Conservation (phyloP, 1,140 invertebrate genomes). For the Brachionus paranguensis region DNA sequence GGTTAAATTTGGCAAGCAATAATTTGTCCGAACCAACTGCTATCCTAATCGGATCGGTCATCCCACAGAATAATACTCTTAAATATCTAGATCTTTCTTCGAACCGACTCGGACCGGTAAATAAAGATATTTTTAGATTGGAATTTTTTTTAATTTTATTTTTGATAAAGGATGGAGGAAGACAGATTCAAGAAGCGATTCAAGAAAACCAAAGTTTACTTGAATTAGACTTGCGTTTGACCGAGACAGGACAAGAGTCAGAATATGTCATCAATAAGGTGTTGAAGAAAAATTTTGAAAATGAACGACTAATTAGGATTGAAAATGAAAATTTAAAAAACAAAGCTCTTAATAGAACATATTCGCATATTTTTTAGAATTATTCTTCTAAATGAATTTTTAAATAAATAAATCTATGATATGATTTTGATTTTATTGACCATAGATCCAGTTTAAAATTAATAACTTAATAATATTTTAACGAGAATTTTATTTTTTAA, state of each 20-base stretch:
- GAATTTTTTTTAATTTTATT: not conserved
- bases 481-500: no score
- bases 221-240: constrained; percentile 52
- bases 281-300: constrained; percentile 50
- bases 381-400: not conserved
- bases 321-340: not conserved
- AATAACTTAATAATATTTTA: no score
- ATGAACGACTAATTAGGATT: constrained; percentile 43
- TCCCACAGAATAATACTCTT: constrained; percentile 42
- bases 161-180: constrained; percentile 53
- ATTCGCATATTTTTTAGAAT: constrained; percentile 40
- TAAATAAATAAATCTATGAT: not conserved
- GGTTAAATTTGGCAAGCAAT: constrained; percentile 53
- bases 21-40: constrained; percentile 53
- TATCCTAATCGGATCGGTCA: constrained; percentile 50
- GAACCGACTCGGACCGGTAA: not conserved
- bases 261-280: constrained; percentile 55
- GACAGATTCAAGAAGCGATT: constrained; percentile 54
- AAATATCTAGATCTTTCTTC: not conserved
- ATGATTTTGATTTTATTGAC: no score
- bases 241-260: constrained; percentile 54
- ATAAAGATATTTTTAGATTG: not conserved
- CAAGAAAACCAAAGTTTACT: constrained; percentile 52
- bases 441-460: no score
- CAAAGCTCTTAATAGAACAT: constrained; percentile 11